Evolutionary conservation across 2,797 vertebrate genomes (phyloP).

Genomic region (Molossus alvarezi): DNA sequence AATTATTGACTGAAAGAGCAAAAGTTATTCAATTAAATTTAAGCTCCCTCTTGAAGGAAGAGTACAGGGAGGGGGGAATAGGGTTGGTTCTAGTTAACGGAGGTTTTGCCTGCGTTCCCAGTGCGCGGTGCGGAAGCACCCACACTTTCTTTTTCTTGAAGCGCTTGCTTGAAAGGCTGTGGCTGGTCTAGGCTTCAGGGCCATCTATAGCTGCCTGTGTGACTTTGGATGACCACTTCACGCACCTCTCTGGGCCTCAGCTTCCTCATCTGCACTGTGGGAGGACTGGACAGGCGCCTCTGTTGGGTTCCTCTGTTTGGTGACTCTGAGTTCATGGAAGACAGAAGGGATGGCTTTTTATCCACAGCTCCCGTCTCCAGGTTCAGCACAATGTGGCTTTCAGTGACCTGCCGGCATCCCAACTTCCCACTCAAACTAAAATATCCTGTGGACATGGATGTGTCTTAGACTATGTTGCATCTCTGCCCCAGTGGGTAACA

Average conservation of each 20-base stretch:
- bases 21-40: neutral
- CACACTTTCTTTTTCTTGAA: neutral
- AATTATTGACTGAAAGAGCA: neutral
- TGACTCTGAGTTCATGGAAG: neutral
- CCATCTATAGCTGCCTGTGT: neutral
- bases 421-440: neutral
- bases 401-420: neutral
- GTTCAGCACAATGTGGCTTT: neutral
- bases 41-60: neutral
- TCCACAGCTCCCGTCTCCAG: neutral
- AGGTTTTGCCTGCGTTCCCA: rapidly evolving
- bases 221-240: neutral
- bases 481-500: rapidly evolving
- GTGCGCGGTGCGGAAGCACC: neutral
- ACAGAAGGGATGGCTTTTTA: neutral
- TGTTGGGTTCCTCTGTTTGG: neutral
- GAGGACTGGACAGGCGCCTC: neutral
- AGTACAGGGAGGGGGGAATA: neutral
- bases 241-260: neutral
- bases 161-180: neutral
- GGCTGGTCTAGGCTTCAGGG: neutral
- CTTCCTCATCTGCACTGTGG: neutral
- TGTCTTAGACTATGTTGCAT: neutral
- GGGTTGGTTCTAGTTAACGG: rapidly evolving
- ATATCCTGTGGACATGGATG: neutral